Evolutionary conservation across 2,888 invertebrate species (phyloP), one percentile per base, ranked within the genome.

Genomic region (Periphyllus acericola): DNA sequence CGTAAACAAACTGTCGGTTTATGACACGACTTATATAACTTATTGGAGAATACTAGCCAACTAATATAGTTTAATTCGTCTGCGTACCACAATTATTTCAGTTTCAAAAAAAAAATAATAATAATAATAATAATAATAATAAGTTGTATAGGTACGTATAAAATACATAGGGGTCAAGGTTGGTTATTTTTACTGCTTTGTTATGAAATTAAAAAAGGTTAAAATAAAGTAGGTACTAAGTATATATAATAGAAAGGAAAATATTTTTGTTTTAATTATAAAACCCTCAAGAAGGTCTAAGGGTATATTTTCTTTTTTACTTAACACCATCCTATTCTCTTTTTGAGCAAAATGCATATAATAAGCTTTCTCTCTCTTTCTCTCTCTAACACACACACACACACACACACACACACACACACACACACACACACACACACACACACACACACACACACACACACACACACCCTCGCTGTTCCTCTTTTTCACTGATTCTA

Each of bases 191-290:
- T 60, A 60, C 5, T 21, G 55, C 1, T 60, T 25, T 21, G 3
- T 60, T 25, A 60, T 29, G 40, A 40, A 40, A 68, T 80, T 80
- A 80, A 68, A 66, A 80, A 34, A 11, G 21, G 3, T 34, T 11
- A 72, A 72, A 29, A 71, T 17, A 40, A 74, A 36, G 25, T 72
- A 17, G 36, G 17, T 21, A 36, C 17, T 60, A 80, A 80, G 29
- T 40, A 80, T 36, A 46, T 11, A 80, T 40, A 66, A 40, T n/a
- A 52, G 29, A 68, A 40, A 81, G 29, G 40, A 68, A 81, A 81
- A 81, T 81, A 68, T 81, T 68, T 83, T 72, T 19, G 34, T 83
- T 83, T 72, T 83, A 83, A 83, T 83, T 83, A 81, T 52, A 83
- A 72, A 52, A 72, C 82, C 72, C 72, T 52, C 52, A 72, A 72